Conservation (phyloP, 2,797 vertebrate species). For the Champsocephalus esox region DNA sequence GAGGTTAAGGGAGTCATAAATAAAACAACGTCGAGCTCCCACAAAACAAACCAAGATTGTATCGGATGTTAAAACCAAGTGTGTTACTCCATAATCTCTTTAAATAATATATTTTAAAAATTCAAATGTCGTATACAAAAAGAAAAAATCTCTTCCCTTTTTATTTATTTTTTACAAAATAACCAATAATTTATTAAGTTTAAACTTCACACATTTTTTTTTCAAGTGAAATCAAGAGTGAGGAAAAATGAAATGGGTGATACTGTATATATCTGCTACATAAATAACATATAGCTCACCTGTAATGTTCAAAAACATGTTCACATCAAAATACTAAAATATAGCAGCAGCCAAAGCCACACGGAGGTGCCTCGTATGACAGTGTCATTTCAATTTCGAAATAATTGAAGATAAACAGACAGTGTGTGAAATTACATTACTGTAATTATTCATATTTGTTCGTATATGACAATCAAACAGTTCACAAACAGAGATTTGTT, state of each 20-base stretch:
- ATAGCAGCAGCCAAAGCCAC: conserved; percentile 80
- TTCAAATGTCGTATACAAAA: background rate
- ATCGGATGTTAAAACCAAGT: conserved; percentile 3
- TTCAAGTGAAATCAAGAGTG: conserved; percentile 78
- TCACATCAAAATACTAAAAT: conserved; percentile 80
- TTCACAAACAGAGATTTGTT: conserved; percentile 49
- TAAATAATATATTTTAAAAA: background rate
- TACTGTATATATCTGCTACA: conserved; percentile 42
- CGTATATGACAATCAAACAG: conserved; percentile 52
- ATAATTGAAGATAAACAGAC: conserved; percentile 62
- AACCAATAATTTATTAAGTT: conserved; percentile 82
- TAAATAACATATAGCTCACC: conserved; percentile 57
- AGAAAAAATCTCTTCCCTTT: conserved; percentile 24
- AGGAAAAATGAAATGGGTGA: conserved; percentile 68
- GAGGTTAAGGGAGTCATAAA: conserved; percentile 81
- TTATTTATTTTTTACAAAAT: conserved; percentile 70
- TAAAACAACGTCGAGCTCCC: conserved; percentile 72
- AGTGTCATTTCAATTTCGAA: conserved; percentile 59
- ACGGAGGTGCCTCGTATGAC: conserved; percentile 61
- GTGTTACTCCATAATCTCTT: background rate
- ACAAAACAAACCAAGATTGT: conserved; percentile 58
- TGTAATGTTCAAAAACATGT: conserved; percentile 68
- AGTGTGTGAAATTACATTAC: conserved; percentile 53
- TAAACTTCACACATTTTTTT: conserved; percentile 80
- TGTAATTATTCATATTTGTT: conserved; percentile 46